Evolutionary conservation across 1,140 invertebrate species (phyloP), one percentile per base, ranked within the genome.

Genomic region (Phymorhynchus buccinoides): DNA sequence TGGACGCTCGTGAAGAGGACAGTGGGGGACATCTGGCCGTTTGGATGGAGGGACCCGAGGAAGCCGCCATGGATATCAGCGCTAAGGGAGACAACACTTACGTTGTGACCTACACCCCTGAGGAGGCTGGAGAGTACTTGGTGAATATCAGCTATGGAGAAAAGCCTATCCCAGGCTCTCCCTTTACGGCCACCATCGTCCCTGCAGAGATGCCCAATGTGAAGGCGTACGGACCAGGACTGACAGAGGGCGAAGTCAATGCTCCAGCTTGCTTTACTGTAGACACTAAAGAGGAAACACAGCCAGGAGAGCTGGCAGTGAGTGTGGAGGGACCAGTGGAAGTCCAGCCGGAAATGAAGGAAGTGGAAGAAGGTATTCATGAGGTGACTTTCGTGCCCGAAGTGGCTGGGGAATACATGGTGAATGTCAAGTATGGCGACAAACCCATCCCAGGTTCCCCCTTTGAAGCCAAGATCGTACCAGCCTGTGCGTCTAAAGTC

Each of bases 111-210:
- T 97, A 97, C 91, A 92, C 96, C 73, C 96, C 97, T 1, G 96
- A 96, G 0, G 96, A 96, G 90, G 92, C 96, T 84, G 97, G 97
- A 32, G 96, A 96, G 86, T 97, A 97, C 90, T 95, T 94, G 35
- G 95, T 98, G 89, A 96, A 97, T 89, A 95, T 97, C 85, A 98
- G 98, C 93, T 99, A 99, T 95, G 98, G 98, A 93, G 98, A 99
- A 91, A 96, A 97, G 90, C 97, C 98, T 93, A 98, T 99, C 91
- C 98, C 98, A 2, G 97, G 98, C 91, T 98, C 97, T 1, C 98
- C 98, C 3, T 99, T 97, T 95, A 97, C 97, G 92, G 96, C 93
- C 30, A 95, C 96, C 0, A 94, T 95, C 41, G 94, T 94, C 86
- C 96, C 96, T 3, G 96, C 96, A 0, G 89, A 44, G 90, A 41